A percentile compares a stretch with the other conserved stretches of the same genome.
These are phyloP conservation scores for Madoqua kirkii DNA, from an alignment of 2,113 vertebrate genomes.

Conservation along the genomic window DNA sequence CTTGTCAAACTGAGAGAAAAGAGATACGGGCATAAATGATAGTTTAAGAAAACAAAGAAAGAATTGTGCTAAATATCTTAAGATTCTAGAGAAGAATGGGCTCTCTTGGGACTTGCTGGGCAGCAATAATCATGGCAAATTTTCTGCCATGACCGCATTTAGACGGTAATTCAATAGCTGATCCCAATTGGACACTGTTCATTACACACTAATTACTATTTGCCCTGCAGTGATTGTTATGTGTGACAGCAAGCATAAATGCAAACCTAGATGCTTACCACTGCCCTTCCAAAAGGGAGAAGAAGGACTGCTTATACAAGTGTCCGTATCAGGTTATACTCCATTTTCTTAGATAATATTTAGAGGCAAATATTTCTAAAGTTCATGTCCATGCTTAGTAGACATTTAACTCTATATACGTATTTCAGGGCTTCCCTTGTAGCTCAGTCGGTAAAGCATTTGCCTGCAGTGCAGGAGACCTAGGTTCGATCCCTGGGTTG, in stretches of 20 bases:
- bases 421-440: too few relatives aligned
- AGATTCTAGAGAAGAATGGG: neutral
- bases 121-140: neutral
- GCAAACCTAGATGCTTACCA: neutral
- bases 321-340: neutral
- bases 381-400: neutral
- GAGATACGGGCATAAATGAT: neutral
- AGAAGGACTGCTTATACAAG: neutral
- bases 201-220: constrained; percentile 56
- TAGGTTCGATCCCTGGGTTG: too few relatives aligned
- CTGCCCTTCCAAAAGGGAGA: neutral
- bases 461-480: too few relatives aligned
- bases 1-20: neutral
- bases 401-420: neutral
- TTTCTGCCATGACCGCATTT: constrained; percentile 45
- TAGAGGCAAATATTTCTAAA: neutral
- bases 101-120: neutral
- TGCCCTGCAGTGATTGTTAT: constrained; percentile 21
- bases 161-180: constrained; percentile 20
- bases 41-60: neutral
- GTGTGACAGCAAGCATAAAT: neutral
- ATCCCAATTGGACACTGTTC: constrained; percentile 54
- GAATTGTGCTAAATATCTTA: neutral
- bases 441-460: too few relatives aligned
- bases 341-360: neutral